phyloP scores from a whole-genome alignment of 1,140 invertebrate species.

The Penaeus japonicus region DNA sequence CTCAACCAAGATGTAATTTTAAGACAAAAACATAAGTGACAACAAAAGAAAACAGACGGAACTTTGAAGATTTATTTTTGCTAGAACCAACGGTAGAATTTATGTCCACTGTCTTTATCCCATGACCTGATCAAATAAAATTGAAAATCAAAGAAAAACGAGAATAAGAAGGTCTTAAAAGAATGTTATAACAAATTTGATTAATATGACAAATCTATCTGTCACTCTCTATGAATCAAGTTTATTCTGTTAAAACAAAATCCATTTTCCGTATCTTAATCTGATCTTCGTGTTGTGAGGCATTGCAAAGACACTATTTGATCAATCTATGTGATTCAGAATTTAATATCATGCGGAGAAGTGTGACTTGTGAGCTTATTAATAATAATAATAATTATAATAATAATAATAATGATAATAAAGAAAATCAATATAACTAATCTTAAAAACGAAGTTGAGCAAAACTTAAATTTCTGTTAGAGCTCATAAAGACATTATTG shows the following conservation, averaged over 20 bases:
- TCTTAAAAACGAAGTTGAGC: not conserved
- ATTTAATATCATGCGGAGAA: too few species aligned
- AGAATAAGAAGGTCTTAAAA: not conserved
- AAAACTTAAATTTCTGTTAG: not conserved
- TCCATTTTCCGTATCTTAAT: too few species aligned
- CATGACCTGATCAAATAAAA: not conserved
- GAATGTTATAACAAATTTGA: not conserved
- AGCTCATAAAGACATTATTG: not conserved
- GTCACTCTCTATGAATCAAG: too few species aligned
- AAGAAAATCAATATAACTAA: not conserved
- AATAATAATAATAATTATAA: constrained; percentile 3
- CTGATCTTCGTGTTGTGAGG: too few species aligned
- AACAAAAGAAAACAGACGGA: not conserved
- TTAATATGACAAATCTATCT: too few species aligned
- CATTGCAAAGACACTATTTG: too few species aligned
- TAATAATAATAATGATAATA: constrained; percentile 10
- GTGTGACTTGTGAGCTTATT: not conserved
- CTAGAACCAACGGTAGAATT: not conserved
- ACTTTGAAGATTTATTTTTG: constrained; percentile 7
- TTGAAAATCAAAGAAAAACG: not conserved
- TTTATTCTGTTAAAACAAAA: too few species aligned
- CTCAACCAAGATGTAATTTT: not conserved
- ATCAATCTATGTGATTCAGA: too few species aligned
- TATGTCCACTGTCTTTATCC: not conserved
- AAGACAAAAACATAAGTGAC: not conserved